Evolutionary conservation across 2,888 invertebrate genomes (phyloP), one percentile per base, ranked within the genome.

Genomic region (Cheilosia variabilis): DNA sequence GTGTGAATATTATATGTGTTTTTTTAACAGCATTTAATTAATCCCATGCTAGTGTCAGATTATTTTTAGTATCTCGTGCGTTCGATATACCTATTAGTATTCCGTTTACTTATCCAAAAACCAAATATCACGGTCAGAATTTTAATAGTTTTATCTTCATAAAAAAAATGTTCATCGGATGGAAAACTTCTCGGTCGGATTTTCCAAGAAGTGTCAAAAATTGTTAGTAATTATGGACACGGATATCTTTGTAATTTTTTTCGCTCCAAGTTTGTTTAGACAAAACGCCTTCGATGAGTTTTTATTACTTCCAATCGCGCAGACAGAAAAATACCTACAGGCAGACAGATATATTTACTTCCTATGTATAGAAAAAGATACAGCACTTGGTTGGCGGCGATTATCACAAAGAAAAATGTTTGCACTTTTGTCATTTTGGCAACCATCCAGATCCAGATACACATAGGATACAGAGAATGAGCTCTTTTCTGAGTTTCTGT

Each of bases 381-480:
- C 52, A 73, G 24, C 34, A 45, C 68, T 68, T 69, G 69, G 58
- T 55, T 71, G 19, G 69, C 69, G 75, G 69, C 65, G 84, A 79
- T 71, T 78, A 53, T 73, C 68, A 75, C 52, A 79, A 78, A 83
- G 73, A 63, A 53, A 73, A 68, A 45, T 69, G 65, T 79, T 75
- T 84, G 84, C 84, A 84, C 79, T 84, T 79, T 71, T 79, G 65
- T 69, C 75, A 76, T 66, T 52, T 82, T 84, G 84, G 84, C 84
- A 76, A 34, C 41, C 24, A 66, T 84, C 84, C 84, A 84, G 63
- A 75, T 41, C 84, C 84, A 79, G 63, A 75, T 41, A 55, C 15
- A 34, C 72, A 65, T 58, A 24, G 19, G 60, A 83, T 55, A 72
- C 31, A 27, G 60, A 41, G 63, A 83, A 78, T 68, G 57, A 78